Evolutionary conservation across 2,888 invertebrate species (phyloP).

Genomic region (Rotaria sp.): DNA sequence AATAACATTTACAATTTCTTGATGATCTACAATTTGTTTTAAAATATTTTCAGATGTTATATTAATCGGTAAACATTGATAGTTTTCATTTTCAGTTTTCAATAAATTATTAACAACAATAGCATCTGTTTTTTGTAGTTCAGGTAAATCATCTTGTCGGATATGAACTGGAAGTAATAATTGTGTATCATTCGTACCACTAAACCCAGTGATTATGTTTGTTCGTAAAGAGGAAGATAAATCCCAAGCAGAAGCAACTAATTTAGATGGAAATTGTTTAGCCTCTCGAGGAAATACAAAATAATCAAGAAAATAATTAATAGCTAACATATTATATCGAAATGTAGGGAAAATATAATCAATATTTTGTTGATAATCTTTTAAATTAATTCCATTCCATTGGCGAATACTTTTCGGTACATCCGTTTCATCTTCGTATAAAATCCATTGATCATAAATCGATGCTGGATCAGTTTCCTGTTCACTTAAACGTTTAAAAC

Average conservation of each 20-base stretch:
- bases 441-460: slow-evolving; percentile 7
- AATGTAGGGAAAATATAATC: background rate
- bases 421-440: background rate
- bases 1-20: background rate
- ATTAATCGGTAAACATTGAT: background rate
- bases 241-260: background rate
- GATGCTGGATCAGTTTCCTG: background rate
- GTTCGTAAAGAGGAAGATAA: background rate
- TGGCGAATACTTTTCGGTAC: background rate
- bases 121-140: background rate
- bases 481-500: background rate
- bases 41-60: background rate
- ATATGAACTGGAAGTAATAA: background rate
- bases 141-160: background rate
- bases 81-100: background rate
- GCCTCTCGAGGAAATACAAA: background rate
- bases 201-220: background rate
- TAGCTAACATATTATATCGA: background rate
- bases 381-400: background rate
- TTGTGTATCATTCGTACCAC: slow-evolving; percentile 9
- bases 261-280: background rate
- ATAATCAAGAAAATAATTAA: background rate
- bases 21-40: background rate
- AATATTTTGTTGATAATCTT: background rate
- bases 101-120: background rate